Evolutionary conservation across 2,797 vertebrate species (phyloP).

Genomic region (Calcarius lapponicus): DNA sequence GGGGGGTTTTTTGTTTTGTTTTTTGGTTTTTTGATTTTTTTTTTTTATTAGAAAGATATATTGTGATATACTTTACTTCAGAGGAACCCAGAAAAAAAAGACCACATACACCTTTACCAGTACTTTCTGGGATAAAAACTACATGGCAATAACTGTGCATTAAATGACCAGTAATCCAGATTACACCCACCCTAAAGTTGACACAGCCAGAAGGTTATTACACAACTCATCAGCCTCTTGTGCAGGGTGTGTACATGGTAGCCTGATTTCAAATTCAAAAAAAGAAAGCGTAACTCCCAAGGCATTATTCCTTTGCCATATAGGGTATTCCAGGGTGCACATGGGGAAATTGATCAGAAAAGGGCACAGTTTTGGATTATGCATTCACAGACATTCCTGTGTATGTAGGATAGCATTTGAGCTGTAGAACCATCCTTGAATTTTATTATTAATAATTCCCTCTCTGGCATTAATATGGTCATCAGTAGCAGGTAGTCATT

Average conservation of each 20-base stretch:
- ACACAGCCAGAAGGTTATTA: neutral
- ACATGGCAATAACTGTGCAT: neutral
- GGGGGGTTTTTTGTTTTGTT: too few relatives aligned
- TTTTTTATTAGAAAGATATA: neutral
- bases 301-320: neutral
- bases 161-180: neutral
- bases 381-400: neutral
- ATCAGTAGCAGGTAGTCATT: neutral
- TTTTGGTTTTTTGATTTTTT: neutral
- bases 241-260: neutral
- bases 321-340: neutral
- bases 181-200: neutral
- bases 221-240: neutral
- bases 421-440: neutral
- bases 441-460: neutral
- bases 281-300: neutral
- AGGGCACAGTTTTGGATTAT: rapidly evolving
- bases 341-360: neutral
- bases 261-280: neutral
- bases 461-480: neutral
- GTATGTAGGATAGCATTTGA: neutral
- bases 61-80: neutral
- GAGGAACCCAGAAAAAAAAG: neutral
- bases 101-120: rapidly evolving
- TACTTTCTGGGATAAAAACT: neutral